Evolutionary conservation across 2,797 vertebrate genomes (phyloP).

Genomic region (Micromesistius poutassou): DNA sequence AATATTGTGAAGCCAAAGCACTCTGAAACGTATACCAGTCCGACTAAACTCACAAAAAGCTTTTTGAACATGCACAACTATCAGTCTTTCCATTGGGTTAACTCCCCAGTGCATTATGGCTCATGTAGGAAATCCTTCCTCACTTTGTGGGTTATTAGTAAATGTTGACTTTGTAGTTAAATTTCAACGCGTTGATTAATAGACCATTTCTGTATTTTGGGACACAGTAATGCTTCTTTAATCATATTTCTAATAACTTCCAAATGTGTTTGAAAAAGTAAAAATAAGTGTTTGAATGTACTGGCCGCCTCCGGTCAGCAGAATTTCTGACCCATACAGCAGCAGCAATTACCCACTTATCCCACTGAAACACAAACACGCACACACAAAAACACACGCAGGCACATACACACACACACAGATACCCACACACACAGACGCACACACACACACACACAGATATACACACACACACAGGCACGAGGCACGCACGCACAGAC

Average conservation of each 20-base stretch:
- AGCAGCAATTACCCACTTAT: slow-evolving; percentile 1
- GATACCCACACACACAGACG: too few relatives aligned
- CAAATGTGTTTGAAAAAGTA: not conserved
- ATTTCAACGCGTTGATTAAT: not conserved
- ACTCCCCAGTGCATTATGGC: not conserved
- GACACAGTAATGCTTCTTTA: not conserved
- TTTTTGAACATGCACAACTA: not conserved
- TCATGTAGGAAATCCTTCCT: not conserved
- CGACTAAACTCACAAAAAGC: not conserved
- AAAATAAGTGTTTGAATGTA: not conserved
- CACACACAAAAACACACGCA: not conserved
- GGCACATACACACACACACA: not conserved
- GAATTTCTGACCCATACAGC: not conserved
- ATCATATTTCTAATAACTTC: not conserved
- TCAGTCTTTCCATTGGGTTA: not conserved
- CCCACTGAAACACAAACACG: not conserved
- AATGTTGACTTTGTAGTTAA: not conserved
- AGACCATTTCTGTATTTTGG: not conserved
- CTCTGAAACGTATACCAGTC: not conserved
- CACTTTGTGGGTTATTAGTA: not conserved
- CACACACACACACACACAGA: not conserved
- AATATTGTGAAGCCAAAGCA: not conserved
- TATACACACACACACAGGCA: not conserved
- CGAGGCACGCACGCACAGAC: too few relatives aligned
- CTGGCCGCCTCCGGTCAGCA: not conserved